Evolutionary conservation across 2,797 vertebrate genomes (phyloP).

Genomic region (Etheostoma perlongum): DNA sequence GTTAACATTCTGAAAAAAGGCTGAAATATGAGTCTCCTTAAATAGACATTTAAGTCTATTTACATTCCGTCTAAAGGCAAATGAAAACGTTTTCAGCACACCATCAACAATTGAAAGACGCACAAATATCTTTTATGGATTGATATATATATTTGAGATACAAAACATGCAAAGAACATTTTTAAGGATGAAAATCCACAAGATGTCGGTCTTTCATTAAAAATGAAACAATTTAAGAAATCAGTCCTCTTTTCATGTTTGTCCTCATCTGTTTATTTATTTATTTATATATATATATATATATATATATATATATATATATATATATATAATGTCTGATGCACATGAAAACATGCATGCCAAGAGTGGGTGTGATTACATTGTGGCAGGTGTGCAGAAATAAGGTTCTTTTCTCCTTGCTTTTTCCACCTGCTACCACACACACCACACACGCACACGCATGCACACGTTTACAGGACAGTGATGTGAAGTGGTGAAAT

Average conservation of each 20-base stretch:
- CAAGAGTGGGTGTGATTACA: slow-evolving; percentile 25
- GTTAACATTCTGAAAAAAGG: not conserved
- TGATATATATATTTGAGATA: not conserved
- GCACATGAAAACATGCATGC: slow-evolving; percentile 3
- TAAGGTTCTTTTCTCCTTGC: not conserved
- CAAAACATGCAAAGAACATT: not conserved
- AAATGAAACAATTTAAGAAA: not conserved
- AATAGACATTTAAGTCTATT: not conserved
- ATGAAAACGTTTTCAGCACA: not conserved
- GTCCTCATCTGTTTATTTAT: not conserved
- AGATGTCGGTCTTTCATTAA: not conserved
- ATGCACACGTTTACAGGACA: not conserved
- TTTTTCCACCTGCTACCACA: not conserved
- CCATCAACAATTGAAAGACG: not conserved
- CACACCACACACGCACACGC: not conserved
- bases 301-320: no score
- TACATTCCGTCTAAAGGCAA: not conserved
- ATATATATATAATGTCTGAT: slow-evolving; percentile 3
- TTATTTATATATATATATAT: no score
- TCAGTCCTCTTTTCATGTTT: slow-evolving; percentile 1
- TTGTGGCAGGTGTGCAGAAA: not conserved
- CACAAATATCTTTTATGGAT: not conserved
- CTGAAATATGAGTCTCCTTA: not conserved
- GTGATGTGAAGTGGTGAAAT: not conserved
- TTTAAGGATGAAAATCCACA: not conserved